Evolutionary conservation across 1,140 invertebrate species (phyloP).

Genomic region (Danaus plexippus): DNA sequence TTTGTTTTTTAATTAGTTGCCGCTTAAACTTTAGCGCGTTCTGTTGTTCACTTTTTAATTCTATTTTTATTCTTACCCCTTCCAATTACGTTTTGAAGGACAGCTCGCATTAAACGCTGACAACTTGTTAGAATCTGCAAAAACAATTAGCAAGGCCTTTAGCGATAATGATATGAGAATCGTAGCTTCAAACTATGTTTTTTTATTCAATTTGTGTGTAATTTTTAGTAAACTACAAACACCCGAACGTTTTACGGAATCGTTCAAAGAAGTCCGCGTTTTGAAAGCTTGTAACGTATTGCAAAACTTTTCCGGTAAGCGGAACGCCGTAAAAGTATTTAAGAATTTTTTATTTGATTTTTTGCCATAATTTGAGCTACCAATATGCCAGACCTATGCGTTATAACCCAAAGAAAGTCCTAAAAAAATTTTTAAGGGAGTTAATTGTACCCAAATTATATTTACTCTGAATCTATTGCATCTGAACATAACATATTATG

Average conservation of each 20-base stretch:
- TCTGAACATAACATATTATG: constrained; percentile 8
- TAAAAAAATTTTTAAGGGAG: too few species aligned
- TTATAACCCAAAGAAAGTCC: too few species aligned
- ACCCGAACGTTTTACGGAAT: constrained; percentile 11
- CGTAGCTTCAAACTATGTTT: too few species aligned
- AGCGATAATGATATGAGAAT: constrained; percentile 5
- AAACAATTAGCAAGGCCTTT: constrained; percentile 24
- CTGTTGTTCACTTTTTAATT: constrained; percentile 47
- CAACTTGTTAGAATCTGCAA: constrained; percentile 26
- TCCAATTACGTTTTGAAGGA: constrained; percentile 43
- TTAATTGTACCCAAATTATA: too few species aligned
- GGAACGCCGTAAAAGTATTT: constrained; percentile 24
- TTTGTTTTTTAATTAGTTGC: constrained; percentile 67
- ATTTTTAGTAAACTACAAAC: constrained; percentile 7
- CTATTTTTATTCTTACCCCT: constrained; percentile 43
- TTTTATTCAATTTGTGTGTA: background rate
- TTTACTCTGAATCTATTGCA: too few species aligned
- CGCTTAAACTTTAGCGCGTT: constrained; percentile 60
- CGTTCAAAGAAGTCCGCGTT: constrained; percentile 19
- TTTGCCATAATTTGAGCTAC: constrained; percentile 21
- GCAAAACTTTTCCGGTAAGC: constrained; percentile 27
- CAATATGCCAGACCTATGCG: constrained; percentile 4
- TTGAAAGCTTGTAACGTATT: constrained; percentile 30
- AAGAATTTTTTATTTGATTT: constrained; percentile 27
- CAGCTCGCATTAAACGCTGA: constrained; percentile 39